These are phyloP conservation scores for Perdita meconis DNA, from an alignment of 2,888 invertebrate species.

Conservation along the genomic window DNA sequence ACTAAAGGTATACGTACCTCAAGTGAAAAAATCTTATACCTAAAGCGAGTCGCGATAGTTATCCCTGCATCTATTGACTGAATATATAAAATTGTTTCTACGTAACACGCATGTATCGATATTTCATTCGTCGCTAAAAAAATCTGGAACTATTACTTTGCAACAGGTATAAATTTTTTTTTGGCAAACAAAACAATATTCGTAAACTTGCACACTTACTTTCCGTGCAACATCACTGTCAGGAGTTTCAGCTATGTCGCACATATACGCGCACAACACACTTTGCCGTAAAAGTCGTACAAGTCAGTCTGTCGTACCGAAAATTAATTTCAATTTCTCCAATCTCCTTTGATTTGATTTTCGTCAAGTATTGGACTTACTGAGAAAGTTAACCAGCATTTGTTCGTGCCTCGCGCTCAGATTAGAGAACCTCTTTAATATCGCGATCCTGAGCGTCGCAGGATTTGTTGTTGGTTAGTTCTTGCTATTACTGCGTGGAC, in stretches of 20 bases:
- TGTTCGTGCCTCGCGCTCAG: slow-evolving; percentile 78
- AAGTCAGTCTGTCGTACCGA: slow-evolving; percentile 57
- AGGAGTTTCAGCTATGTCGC: slow-evolving; percentile 50
- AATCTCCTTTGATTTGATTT: slow-evolving; percentile 29
- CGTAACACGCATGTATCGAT: slow-evolving; percentile 14
- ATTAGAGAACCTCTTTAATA: slow-evolving; percentile 80
- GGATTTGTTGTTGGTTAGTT: slow-evolving; percentile 81
- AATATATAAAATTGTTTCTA: slow-evolving; percentile 42
- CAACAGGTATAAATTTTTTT: slow-evolving; percentile 47
- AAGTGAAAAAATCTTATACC: slow-evolving; percentile 48
- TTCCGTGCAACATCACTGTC: slow-evolving; percentile 64
- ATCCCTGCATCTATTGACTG: slow-evolving; percentile 32
- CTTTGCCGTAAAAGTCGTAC: slow-evolving; percentile 25
- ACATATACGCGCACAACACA: slow-evolving; percentile 19
- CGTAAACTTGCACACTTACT: slow-evolving; percentile 25
- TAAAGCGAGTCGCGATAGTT: slow-evolving; percentile 37
- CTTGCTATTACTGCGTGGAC: slow-evolving; percentile 82
- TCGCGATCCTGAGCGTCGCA: slow-evolving; percentile 80
- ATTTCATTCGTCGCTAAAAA: slow-evolving; percentile 29
- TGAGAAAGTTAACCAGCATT: slow-evolving; percentile 79
- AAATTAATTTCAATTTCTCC: slow-evolving; percentile 40
- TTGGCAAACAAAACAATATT: slow-evolving; percentile 54
- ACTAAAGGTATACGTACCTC: slow-evolving; percentile 34
- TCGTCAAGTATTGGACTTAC: slow-evolving; percentile 77
- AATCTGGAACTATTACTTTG: slow-evolving; percentile 32